Conservation (phyloP, 2,888 invertebrate species). For the Polylopha cassiicola region DNA sequence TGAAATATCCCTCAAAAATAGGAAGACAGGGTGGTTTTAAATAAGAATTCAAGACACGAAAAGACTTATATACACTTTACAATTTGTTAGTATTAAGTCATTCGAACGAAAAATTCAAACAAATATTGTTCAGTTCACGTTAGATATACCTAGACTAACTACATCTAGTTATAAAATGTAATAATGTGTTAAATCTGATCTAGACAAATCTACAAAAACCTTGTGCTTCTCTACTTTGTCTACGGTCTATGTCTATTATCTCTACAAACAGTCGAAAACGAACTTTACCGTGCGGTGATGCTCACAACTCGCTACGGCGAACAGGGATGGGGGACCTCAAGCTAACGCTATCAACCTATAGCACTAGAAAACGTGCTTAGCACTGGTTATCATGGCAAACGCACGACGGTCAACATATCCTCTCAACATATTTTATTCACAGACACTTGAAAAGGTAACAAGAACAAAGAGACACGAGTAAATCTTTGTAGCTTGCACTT, state of each 20-base stretch:
- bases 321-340: slow-evolving; percentile 59
- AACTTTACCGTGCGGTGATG: slow-evolving; percentile 73
- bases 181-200: no score
- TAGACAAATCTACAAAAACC: neutral
- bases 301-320: slow-evolving; percentile 58
- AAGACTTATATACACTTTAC: slow-evolving; percentile 21
- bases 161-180: no score
- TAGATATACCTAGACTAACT: no score
- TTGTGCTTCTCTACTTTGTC: slow-evolving; percentile 30
- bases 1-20: slow-evolving; percentile 23
- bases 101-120: no score
- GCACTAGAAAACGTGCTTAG: slow-evolving; percentile 64
- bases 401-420: slow-evolving; percentile 36
- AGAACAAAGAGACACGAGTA: slow-evolving; percentile 32
- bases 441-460: slow-evolving; percentile 32
- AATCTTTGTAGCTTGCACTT: slow-evolving; percentile 36
- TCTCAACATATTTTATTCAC: slow-evolving; percentile 29
- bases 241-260: slow-evolving; percentile 42
- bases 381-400: slow-evolving; percentile 48
- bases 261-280: slow-evolving; percentile 48
- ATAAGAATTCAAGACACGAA: slow-evolving; percentile 12
- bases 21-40: slow-evolving; percentile 58
- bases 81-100: slow-evolving; percentile 10
- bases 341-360: slow-evolving; percentile 63
- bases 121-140: no score